phyloP scores from a whole-genome alignment of 2,797 vertebrate genomes.

The Rhinogobio ventralis region DNA sequence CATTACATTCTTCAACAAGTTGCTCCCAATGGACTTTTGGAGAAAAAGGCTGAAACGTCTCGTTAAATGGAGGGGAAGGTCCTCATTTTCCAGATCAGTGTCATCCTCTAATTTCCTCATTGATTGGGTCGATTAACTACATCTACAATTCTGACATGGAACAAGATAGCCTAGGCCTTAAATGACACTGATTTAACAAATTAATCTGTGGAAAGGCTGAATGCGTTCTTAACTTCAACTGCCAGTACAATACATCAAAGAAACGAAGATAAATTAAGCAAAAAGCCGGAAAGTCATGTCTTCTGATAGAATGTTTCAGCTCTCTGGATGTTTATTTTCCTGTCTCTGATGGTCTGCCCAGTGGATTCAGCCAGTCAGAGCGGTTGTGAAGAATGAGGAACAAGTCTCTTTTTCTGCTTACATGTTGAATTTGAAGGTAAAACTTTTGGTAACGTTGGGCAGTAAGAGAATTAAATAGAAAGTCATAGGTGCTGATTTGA shows the following conservation, averaged over 20 bases:
- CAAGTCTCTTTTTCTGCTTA: neutral
- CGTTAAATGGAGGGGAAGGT: neutral
- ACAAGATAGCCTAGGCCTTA: neutral
- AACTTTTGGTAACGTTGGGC: neutral
- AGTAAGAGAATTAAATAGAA: neutral
- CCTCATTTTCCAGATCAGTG: neutral
- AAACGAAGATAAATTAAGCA: neutral
- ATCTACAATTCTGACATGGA: neutral
- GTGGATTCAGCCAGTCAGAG: neutral
- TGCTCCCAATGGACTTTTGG: slow-evolving; percentile 20
- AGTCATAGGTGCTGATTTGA: neutral
- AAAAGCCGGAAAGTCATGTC: neutral
- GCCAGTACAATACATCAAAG: neutral
- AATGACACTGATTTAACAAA: neutral
- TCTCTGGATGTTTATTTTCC: slow-evolving; percentile 27
- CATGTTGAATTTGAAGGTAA: neutral
- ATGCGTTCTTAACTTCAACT: neutral
- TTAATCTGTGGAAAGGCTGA: neutral
- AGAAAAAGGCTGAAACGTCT: neutral
- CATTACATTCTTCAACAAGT: slow-evolving; percentile 49
- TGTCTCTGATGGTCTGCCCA: slow-evolving; percentile 7
- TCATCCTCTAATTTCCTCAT: neutral
- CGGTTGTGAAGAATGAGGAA: neutral
- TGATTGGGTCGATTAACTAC: neutral
- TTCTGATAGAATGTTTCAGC: slow-evolving; percentile 13